Evolutionary conservation across 2,113 vertebrate genomes (phyloP).

Genomic region (Scopus umbretta): DNA sequence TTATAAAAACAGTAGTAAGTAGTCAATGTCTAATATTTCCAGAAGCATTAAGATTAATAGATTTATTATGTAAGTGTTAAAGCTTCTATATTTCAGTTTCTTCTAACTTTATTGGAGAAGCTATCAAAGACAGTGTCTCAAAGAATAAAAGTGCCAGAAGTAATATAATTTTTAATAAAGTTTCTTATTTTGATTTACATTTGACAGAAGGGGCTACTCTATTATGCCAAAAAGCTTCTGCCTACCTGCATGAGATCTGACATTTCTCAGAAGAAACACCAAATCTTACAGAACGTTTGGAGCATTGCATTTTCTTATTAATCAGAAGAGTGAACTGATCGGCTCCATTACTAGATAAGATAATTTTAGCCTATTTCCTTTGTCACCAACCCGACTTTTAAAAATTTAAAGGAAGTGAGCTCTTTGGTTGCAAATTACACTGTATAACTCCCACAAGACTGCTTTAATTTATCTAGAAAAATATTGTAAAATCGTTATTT

Average conservation of each 20-base stretch:
- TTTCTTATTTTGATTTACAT: conserved; percentile 44
- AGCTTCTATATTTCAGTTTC: not conserved
- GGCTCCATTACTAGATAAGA: not conserved
- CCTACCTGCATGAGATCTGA: not conserved
- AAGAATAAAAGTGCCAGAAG: not conserved
- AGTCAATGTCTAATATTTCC: not conserved
- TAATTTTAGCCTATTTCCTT: not conserved
- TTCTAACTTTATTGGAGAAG: not conserved
- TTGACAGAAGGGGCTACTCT: not conserved
- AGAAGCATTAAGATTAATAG: not conserved
- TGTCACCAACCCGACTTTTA: not conserved
- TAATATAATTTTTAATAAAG: not conserved
- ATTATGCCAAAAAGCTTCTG: not conserved
- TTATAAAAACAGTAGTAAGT: conserved; percentile 11
- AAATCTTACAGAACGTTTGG: not conserved
- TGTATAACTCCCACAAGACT: not conserved
- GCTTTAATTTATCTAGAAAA: not conserved
- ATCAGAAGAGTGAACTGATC: not conserved
- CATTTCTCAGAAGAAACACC: not conserved
- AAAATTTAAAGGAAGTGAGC: not conserved
- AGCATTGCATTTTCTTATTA: not conserved
- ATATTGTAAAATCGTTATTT: not conserved
- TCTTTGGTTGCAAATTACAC: not conserved
- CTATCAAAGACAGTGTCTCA: not conserved
- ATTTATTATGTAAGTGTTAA: not conserved